Percentiles rank a stretch among this genome's conserved stretches.
phyloP scores from a whole-genome alignment of 2,797 vertebrate species.

The Leptoclinus maculatus region DNA sequence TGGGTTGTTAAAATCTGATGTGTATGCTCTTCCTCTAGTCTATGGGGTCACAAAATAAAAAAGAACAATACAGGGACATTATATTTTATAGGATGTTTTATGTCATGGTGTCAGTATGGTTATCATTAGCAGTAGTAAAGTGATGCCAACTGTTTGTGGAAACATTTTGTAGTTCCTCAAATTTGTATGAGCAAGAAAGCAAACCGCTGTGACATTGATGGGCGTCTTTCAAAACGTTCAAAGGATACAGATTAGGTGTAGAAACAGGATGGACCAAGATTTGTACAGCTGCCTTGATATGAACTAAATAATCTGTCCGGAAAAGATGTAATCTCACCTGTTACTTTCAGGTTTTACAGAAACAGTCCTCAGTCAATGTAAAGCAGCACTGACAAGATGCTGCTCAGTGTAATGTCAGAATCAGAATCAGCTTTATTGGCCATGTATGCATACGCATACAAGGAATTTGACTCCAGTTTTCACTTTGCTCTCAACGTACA shows the following conservation, averaged over 20 bases:
- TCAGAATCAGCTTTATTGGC: no score
- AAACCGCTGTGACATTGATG: neutral
- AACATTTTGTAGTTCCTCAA: neutral
- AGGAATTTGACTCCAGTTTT: no score
- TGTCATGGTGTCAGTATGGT: neutral
- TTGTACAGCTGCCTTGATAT: neutral
- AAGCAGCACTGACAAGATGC: neutral
- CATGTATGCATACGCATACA: no score
- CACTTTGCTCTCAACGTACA: no score
- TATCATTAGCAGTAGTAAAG: neutral
- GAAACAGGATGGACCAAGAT: neutral
- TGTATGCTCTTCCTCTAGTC: neutral
- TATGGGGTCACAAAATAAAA: neutral
- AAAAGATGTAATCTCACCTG: neutral
- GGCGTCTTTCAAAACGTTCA: neutral
- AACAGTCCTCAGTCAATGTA: no score
- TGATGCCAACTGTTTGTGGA: neutral
- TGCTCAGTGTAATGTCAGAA: neutral
- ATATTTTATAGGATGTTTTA: neutral
- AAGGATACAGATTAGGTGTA: neutral
- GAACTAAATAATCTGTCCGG: neutral
- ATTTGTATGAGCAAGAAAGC: neutral
- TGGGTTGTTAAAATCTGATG: neutral
- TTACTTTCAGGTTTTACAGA: neutral
- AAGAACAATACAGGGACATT: neutral